Percentiles rank a stretch among this genome's conserved stretches.
Conservation (phyloP, 2,797 vertebrate species). For the Aratinga solstitialis region DNA sequence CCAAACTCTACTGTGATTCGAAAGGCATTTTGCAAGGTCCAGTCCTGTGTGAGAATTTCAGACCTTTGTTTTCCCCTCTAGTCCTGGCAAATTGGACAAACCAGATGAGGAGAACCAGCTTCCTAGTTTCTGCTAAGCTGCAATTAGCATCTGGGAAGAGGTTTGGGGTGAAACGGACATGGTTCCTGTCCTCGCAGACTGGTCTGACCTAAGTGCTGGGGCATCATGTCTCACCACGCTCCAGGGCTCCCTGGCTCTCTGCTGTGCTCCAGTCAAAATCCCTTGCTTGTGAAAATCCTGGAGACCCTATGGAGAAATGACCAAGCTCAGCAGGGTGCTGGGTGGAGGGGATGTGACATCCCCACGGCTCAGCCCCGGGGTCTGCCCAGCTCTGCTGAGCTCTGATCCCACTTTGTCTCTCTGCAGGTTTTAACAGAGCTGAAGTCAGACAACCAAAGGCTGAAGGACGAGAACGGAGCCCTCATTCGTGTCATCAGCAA, state of each 20-base stretch:
- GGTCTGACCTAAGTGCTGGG: not conserved
- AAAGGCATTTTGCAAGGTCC: not conserved
- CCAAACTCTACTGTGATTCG: not conserved
- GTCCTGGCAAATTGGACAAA: not conserved
- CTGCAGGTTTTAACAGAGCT: conserved; percentile 90
- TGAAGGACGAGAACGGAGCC: conserved; percentile 97
- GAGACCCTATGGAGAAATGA: not conserved
- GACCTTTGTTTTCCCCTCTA: not conserved
- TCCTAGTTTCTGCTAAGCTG: not conserved
- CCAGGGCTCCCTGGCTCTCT: not conserved
- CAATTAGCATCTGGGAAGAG: not conserved
- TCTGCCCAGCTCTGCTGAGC: not conserved
- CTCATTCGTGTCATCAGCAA: conserved; percentile 99
- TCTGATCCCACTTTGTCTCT: not conserved
- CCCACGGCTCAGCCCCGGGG: fast-evolving
- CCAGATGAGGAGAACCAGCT: not conserved
- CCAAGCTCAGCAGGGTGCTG: not conserved
- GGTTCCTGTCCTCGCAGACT: not conserved
- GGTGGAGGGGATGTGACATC: not conserved
- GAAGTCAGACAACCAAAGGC: conserved; percentile 96
- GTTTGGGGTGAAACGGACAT: not conserved
- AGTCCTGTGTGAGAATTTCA: not conserved
- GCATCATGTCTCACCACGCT: not conserved
- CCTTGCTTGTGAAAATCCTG: not conserved
- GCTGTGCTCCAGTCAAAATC: not conserved